These are phyloP conservation scores for Procambarus clarkii DNA, from an alignment of 1,140 invertebrate genomes.

Conservation along the genomic window DNA sequence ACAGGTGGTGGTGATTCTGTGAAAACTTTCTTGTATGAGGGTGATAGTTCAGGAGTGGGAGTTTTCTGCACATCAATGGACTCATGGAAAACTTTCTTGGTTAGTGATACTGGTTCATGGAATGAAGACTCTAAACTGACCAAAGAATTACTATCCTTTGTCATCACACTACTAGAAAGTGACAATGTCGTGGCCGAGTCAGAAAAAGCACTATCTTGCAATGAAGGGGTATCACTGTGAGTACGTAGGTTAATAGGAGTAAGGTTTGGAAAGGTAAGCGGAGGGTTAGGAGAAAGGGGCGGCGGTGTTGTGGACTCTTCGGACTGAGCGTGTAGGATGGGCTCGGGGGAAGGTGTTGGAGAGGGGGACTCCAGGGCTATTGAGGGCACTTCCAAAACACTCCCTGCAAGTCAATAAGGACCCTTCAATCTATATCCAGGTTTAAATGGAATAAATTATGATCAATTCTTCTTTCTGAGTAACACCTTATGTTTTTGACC, in stretches of 20 bases:
- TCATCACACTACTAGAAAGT: slow-evolving; percentile 43
- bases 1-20: not conserved
- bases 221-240: slow-evolving; percentile 22
- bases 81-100: not conserved
- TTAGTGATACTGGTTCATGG: slow-evolving; percentile 18
- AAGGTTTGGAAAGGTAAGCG: slow-evolving; percentile 50
- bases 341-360: slow-evolving; percentile 49
- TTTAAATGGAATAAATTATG: slow-evolving; percentile 3
- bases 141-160: slow-evolving; percentile 51
- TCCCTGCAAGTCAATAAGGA: slow-evolving; percentile 63
- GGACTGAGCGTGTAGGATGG: slow-evolving; percentile 1
- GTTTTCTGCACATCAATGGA: not conserved
- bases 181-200: slow-evolving; percentile 47
- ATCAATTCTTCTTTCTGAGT: not conserved
- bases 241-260: slow-evolving; percentile 47
- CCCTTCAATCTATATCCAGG: slow-evolving; percentile 52
- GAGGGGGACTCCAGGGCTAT: slow-evolving; percentile 53
- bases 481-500: not conserved
- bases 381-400: slow-evolving; percentile 55
- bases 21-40: not conserved
- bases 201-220: slow-evolving; percentile 29
- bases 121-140: slow-evolving; percentile 49
- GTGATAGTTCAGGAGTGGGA: slow-evolving; percentile 10
- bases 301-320: slow-evolving; percentile 14
- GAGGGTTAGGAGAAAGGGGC: not conserved